A percentile compares a stretch with the other conserved stretches of the same genome.
Conservation (phyloP, 2,888 invertebrate species). For the Xylocampa areola region DNA sequence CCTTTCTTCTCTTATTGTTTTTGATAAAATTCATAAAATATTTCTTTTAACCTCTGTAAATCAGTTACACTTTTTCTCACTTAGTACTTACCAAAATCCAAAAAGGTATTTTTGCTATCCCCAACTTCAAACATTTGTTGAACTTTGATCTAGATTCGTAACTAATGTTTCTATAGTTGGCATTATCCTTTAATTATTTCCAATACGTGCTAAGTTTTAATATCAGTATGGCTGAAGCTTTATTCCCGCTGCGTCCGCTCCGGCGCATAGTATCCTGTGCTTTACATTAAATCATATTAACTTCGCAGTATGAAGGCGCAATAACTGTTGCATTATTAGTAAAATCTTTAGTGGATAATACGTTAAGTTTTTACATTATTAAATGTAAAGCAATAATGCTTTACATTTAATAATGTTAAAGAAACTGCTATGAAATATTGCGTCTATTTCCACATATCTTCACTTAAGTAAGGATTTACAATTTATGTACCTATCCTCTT, state of each 20-base stretch:
- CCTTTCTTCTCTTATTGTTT: neutral
- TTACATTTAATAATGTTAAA: neutral
- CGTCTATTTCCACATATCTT: neutral
- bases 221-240: conserved; percentile 25
- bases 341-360: neutral
- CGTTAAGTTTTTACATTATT: neutral
- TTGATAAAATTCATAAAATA: neutral
- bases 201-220: conserved; percentile 32
- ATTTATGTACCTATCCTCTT: no score
- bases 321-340: neutral
- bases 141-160: conserved; percentile 20
- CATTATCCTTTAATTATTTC: conserved; percentile 40
- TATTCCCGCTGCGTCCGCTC: conserved; percentile 67
- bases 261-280: conserved; percentile 54
- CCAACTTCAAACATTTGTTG: neutral
- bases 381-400: neutral
- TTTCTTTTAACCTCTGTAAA: no score
- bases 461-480: no score
- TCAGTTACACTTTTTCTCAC: no score
- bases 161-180: conserved; percentile 19
- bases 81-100: no score
- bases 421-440: neutral
- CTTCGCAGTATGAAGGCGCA: conserved; percentile 12
- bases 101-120: neutral
- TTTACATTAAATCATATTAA: conserved; percentile 69